Evolutionary conservation across 2,888 invertebrate genomes (phyloP).

Genomic region (Drosophila picticornis): DNA sequence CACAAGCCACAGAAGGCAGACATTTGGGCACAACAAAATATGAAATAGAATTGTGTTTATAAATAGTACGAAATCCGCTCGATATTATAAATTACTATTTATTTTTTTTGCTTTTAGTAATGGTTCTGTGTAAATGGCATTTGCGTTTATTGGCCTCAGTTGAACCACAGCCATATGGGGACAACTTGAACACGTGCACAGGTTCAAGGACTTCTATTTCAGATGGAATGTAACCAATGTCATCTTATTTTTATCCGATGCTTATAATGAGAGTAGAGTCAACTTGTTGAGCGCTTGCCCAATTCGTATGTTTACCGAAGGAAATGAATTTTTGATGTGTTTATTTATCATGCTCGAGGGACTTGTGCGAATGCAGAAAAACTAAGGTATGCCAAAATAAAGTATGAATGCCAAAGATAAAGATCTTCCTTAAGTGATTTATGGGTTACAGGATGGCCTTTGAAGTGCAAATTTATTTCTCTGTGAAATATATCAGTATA

Average conservation of each 20-base stretch:
- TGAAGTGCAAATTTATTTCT: neutral
- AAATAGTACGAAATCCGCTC: conserved; percentile 51
- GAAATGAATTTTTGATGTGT: neutral
- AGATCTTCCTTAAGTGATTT: neutral
- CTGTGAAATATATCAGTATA: neutral
- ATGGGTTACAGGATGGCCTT: neutral
- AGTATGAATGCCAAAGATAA: neutral
- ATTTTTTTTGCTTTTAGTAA: conserved; percentile 11
- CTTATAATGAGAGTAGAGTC: neutral
- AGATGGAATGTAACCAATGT: neutral
- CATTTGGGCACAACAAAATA: conserved; percentile 58
- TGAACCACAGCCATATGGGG: conserved; percentile 14
- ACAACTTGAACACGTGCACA: conserved; percentile 33
- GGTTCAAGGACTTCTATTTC: conserved; percentile 3
- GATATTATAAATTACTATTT: conserved; percentile 28
- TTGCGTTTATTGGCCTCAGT: conserved; percentile 65
- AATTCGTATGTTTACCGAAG: neutral
- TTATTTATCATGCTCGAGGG: neutral
- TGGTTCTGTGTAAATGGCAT: conserved; percentile 54
- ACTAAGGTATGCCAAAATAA: neutral
- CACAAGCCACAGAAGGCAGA: conserved; percentile 43
- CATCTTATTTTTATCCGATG: neutral
- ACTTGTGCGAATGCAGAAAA: neutral
- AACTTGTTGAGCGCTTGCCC: conserved; percentile 48
- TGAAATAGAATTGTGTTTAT: conserved; percentile 45